Evolutionary conservation across 2,113 vertebrate species (phyloP), one percentile per base, ranked within the genome.

Genomic region (Sinocyclocheilus maitianheensis): DNA sequence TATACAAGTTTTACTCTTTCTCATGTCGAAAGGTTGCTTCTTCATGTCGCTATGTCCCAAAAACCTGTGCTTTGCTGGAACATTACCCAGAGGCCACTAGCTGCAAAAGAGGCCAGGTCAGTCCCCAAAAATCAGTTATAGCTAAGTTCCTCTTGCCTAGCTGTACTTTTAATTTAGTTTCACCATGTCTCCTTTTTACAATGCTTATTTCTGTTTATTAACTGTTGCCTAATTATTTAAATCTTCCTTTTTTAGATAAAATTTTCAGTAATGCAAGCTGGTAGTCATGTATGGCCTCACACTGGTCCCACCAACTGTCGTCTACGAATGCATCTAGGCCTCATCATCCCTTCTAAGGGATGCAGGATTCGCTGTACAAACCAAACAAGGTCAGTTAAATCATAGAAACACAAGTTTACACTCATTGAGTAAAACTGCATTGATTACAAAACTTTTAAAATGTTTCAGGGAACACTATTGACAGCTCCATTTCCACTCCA

Each of bases 231-330:
- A 6, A 1, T 82, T 0, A 34, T 37, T 4, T 34, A 13, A n/a
- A 55, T 81, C 24, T 78, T 80, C 77, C 40, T 77, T n/a, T 11
- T 87, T 18, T 92, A 99, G 97, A 97, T 99, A 81, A 99, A 99
- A 90, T 99, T 97, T 89, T 99, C 98, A 0, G 85, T 99, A 86
- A 99, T 99, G 98, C 97, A 97, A 84, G 97, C 98, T 0, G 98
- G 97, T 4, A 99, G 98, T 63, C 98, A 99, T 0, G 97, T 99
- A 69, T 99, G 98, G 98, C 98, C 98, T 4, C 98, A 99, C 92
- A 99, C 98, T 0, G 98, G 98, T 0, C 98, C 98, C 87, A 99
- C 98, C 1, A 99, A 99, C 87, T 99, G 98, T 91, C 94, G 98
- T 5, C 95, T 99, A 62, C 94, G 98, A 85, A 97, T 99, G 95